Conservation (phyloP, 2,113 vertebrate genomes). For the Plestiodon gilberti region DNA sequence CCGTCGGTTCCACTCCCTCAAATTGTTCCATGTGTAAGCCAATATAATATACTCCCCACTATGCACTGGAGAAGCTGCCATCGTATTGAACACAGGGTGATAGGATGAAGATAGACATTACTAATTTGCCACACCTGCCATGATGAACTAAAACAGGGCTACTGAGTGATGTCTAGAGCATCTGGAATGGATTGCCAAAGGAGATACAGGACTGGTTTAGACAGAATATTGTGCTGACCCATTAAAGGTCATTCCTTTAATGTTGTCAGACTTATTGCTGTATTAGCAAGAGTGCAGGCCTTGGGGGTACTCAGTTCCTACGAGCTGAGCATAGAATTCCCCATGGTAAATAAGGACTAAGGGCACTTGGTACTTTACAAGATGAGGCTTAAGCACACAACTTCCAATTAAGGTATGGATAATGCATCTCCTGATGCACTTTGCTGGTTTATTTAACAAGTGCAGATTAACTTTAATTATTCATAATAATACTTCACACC, state of each 20-base stretch:
- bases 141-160: background rate
- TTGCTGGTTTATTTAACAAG: conserved; percentile 68
- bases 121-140: background rate
- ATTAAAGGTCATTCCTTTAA: background rate
- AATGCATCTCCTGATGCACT: conserved; percentile 57
- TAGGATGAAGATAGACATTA: background rate
- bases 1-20: background rate
- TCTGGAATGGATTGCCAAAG: background rate
- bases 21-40: background rate
- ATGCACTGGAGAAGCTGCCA: no score
- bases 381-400: conserved; percentile 42
- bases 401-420: conserved; percentile 58
- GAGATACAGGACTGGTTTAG: background rate
- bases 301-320: background rate
- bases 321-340: background rate
- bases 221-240: background rate
- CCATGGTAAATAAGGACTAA: background rate
- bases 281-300: background rate
- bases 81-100: no score
- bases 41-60: background rate
- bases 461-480: conserved; percentile 67
- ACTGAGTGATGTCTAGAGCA: background rate
- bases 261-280: background rate
- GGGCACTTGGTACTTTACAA: background rate
- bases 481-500: conserved; percentile 58